Base-by-base conservation (phyloP, 2,888 invertebrate species). In the Hydrotaea cyrtoneurina region DNA sequence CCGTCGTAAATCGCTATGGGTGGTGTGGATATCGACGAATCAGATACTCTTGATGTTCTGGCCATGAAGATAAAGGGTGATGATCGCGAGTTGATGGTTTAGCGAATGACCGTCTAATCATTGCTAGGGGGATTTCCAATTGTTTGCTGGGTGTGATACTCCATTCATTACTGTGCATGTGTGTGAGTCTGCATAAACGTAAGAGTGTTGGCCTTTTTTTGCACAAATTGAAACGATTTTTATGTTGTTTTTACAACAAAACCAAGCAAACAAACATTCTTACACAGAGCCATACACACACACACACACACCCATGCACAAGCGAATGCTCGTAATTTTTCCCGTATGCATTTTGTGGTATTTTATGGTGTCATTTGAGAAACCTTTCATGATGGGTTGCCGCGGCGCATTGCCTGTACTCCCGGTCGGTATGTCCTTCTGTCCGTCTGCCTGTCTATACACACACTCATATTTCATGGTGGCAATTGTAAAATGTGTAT, bases 271-370 rank as follows among this genome's bases (percentile, higher is more conserved):
- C 50, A n/a, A 39, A 39, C 55, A 66, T 4, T 10, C 39, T 8
- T 10, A 10, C 39, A 39, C 39, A 39, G 11, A 39, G 13, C 3
- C 7, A 10, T 10, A 39, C 39, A 39, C 8, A 39, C 39, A 8
- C 39, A 46, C 50, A 64, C 15, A 71, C 53, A 66, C 69, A 69
- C 74, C 74, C 69, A 73, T 3, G 8, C 11, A 39, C 7, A 39
- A 4, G 8, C 39, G 11, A 8, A 8, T 10, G 39, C 8, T 39
- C 39, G 39, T 39, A 39, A 39, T 39, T 39, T 39, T 39, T 10
- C 55, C 72, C 79, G 75, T 73, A 83, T 80, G 59, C 66, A 80
- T 73, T 83, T 77, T 83, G 83, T 74, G 83, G 79, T 77, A 71
- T 83, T 79, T 76, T 73, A 73, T 39, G 72, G 73, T 83, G 79